Evolutionary conservation across 2,888 invertebrate species (phyloP), one percentile per base, ranked within the genome.

Genomic region (Leucania comma): DNA sequence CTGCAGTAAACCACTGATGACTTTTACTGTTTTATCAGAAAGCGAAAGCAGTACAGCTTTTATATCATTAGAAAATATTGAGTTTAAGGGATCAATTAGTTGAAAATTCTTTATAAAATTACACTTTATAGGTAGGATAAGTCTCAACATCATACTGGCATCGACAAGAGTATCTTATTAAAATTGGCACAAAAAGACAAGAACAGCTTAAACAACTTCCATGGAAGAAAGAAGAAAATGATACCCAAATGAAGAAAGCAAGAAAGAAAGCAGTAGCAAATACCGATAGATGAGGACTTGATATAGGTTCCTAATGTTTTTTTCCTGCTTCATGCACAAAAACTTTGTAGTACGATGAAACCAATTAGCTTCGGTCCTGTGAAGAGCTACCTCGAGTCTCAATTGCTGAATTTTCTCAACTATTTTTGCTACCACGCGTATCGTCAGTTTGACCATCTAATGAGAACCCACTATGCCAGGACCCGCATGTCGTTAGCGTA

Each of bases 1-100:
- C 32, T 20, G 46, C 58, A 63, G 29, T 62, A 78, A 75, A 67
- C 75, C 57, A 75, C 42, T 75, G 67, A 72, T 67, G 68, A 75
- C 75, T 75, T 72, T 75, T 75, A 72, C 26, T 57, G 66, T 32
- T 50, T n/a, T 42, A 20, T 22, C 50, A 24, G 42, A 42, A 22
- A 46, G 22, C 42, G 42, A 32, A 26, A 35, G 22, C 20, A 57
- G 56, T 12, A 26, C 12, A 64, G 48, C 6, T 67, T 71, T 67
- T 42, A 75, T 48, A 48, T 22, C 38, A 66, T 72, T 66, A 48
- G 8, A 65, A 29, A 56, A 32, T 32, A 32, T 1, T 65, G 29
- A 12, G n/a, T 46, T 8, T 50, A 6, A 42, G 3, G 12, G n/a
- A 53, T n/a, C n/a, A 22, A 26, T 38, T 20, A 58, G n/a, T 50